Conservation (phyloP, 2,797 vertebrate genomes). For the Tiaroga cobitis region DNA sequence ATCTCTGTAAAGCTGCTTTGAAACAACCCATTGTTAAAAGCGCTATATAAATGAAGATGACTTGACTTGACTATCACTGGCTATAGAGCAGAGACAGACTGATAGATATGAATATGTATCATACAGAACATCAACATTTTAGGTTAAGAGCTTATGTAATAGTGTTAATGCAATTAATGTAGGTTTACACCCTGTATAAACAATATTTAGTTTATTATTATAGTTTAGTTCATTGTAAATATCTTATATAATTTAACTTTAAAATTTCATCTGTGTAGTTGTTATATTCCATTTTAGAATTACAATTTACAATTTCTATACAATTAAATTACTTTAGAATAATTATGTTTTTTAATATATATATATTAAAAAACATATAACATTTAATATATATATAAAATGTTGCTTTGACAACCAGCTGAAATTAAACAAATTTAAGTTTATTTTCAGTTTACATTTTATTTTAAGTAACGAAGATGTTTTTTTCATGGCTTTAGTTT, state of each 20-base stretch:
- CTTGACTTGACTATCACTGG: no score
- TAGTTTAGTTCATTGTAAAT: no score
- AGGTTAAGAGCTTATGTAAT: neutral
- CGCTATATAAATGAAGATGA: no score
- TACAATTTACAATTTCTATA: neutral
- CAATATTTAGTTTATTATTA: neutral
- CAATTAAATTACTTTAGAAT: neutral
- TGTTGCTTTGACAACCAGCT: neutral
- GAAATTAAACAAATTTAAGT: neutral
- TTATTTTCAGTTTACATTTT: neutral
- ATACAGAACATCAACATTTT: neutral
- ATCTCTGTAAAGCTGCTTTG: no score
- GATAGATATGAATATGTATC: neutral
- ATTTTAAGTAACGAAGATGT: neutral
- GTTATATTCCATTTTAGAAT: neutral
- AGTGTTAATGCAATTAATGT: neutral
- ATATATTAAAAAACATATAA: no score
- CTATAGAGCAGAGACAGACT: neutral
- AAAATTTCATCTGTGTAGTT: no score
- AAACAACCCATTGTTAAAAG: no score
- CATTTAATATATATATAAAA: no score
- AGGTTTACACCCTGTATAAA: neutral
- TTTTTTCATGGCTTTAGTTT: neutral
- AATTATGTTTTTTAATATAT: no score
- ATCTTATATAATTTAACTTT: neutral